A percentile compares a stretch with the other conserved stretches of the same genome.
phyloP scores from a whole-genome alignment of 2,113 vertebrate genomes.

The Elephantulus edwardii region DNA sequence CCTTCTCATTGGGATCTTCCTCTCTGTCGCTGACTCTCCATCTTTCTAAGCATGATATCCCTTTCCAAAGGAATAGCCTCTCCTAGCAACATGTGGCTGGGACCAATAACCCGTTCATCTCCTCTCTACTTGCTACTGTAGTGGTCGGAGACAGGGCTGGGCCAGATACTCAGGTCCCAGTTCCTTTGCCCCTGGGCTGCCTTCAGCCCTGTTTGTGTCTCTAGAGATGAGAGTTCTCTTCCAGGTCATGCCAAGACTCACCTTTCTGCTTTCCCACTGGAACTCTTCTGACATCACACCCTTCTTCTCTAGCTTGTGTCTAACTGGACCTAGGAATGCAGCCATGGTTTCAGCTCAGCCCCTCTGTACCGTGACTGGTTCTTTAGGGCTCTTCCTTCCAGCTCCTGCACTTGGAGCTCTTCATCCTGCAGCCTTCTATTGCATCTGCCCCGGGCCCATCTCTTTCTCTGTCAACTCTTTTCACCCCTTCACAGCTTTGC shows the following conservation, averaged over 20 bases:
- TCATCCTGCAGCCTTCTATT: neutral
- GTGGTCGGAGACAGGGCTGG: neutral
- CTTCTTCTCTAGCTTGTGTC: neutral
- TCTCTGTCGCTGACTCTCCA: no score
- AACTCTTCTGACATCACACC: neutral
- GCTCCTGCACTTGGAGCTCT: neutral
- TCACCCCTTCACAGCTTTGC: neutral
- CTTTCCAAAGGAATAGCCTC: no score
- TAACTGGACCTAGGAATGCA: neutral
- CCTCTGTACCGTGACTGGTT: neutral
- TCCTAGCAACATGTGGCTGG: no score
- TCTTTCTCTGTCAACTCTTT: neutral
- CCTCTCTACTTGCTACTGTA: neutral
- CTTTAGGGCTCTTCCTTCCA: neutral
- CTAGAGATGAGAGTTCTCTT: neutral
- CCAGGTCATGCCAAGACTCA: neutral
- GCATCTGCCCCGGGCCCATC: neutral
- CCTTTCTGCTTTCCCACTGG: neutral
- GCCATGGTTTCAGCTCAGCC: fast-evolving
- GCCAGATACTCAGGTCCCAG: no score
- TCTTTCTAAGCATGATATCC: no score
- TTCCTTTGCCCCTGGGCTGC: neutral
- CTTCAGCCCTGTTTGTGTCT: neutral
- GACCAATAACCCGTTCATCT: no score
- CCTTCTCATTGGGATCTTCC: no score